phyloP scores from a whole-genome alignment of 2,888 invertebrate species.

The Zootermopsis nevadensis region DNA sequence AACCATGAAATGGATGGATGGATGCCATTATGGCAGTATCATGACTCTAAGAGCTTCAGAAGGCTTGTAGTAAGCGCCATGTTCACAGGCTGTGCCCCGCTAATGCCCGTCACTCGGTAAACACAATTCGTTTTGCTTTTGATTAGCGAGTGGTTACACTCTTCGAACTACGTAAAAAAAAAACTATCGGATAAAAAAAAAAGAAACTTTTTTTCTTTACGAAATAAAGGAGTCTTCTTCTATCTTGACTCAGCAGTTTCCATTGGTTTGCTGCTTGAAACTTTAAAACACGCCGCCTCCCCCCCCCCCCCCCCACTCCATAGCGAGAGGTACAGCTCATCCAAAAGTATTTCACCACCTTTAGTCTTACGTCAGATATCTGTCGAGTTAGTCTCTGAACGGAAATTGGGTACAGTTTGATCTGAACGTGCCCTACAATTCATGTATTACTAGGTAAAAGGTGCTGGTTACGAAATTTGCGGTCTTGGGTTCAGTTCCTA shows the following conservation, averaged over 20 bases:
- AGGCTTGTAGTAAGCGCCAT: too few relatives aligned
- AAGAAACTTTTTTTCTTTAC: not conserved
- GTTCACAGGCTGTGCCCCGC: not conserved
- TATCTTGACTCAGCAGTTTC: conserved; percentile 23
- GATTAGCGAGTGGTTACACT: not conserved
- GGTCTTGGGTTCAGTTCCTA: too few relatives aligned
- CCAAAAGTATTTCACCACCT: not conserved
- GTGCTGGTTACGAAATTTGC: too few relatives aligned
- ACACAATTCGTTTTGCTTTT: not conserved
- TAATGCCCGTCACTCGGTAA: conserved; percentile 4
- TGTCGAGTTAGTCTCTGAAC: too few relatives aligned
- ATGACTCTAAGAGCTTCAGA: too few relatives aligned
- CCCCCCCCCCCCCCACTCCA: not conserved
- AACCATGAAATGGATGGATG: too few relatives aligned
- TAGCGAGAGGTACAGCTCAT: not conserved
- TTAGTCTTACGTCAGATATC: too few relatives aligned
- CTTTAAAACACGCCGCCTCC: conserved; percentile 4
- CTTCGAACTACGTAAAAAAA: too few relatives aligned
- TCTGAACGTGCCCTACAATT: too few relatives aligned
- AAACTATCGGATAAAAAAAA: not conserved
- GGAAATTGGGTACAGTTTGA: too few relatives aligned
- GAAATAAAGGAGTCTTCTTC: not conserved
- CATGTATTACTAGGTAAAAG: too few relatives aligned
- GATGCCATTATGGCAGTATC: too few relatives aligned
- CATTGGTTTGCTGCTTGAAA: conserved; percentile 29